Evolutionary conservation across 92 coral and sea anemone genomes (phyloP).

Genomic region (Palythoa grandiflora): DNA sequence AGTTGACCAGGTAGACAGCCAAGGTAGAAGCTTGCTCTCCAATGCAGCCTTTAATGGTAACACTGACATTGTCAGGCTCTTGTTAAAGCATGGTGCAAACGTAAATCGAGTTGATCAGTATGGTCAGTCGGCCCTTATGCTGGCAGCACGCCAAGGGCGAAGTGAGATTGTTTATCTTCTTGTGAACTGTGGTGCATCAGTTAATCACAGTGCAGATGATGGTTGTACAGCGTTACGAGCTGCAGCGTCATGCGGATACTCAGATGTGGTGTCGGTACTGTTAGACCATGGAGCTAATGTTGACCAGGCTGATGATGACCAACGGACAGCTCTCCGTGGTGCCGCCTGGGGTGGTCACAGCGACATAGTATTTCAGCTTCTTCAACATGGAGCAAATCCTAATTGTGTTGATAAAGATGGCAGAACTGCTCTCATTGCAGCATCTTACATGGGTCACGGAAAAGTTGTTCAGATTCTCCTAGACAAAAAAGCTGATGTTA

Average conservation of each 20-base stretch:
- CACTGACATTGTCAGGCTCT: conserved; percentile 79
- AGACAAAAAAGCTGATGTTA: conserved; percentile 87
- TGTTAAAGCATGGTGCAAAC: conserved; percentile 96
- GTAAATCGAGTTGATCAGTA: conserved; percentile 90
- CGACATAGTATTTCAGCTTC: conserved; percentile 87
- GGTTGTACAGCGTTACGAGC: conserved; percentile 96
- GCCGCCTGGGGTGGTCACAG: conserved; percentile 99
- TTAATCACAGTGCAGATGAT: conserved; percentile 85
- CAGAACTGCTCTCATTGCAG: conserved; percentile 95
- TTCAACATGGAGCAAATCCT: conserved; percentile 92
- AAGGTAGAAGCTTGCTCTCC: conserved; percentile 89
- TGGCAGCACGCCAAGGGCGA: conserved; percentile 95
- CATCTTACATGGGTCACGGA: conserved; percentile 95
- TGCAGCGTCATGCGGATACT: conserved; percentile 94
- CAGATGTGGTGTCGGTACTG: conserved; percentile 94
- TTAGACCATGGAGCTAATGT: conserved; percentile 88
- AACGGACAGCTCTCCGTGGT: conserved; percentile 95
- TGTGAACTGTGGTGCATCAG: conserved; percentile 95
- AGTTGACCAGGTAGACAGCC: conserved; percentile 84
- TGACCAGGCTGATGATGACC: conserved; percentile 92
- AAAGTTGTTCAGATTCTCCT: conserved; percentile 88
- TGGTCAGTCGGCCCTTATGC: conserved; percentile 94
- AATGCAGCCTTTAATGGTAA: conserved; percentile 95
- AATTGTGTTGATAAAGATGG: conserved; percentile 95
- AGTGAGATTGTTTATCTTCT: conserved; percentile 92